A percentile compares a stretch with the other conserved stretches of the same genome.
These are phyloP conservation scores for Epicauta chinensis DNA, from an alignment of 1,140 invertebrate genomes.

Conservation along the genomic window DNA sequence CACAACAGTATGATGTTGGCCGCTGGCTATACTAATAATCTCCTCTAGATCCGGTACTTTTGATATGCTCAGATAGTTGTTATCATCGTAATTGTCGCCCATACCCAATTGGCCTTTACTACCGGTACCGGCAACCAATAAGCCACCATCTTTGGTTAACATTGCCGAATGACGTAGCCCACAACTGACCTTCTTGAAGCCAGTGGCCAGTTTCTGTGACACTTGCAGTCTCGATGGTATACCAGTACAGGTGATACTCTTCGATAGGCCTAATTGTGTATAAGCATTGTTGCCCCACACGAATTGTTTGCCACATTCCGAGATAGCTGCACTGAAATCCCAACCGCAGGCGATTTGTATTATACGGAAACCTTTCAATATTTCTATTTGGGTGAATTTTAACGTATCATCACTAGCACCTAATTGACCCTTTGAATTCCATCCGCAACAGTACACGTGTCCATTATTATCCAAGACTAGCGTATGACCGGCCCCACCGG, in stretches of 20 bases:
- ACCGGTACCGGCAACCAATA: slow-evolving; percentile 57
- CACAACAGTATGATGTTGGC: slow-evolving; percentile 65
- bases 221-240: slow-evolving; percentile 43
- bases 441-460: slow-evolving; percentile 75
- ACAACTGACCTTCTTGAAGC: slow-evolving; percentile 45
- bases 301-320: slow-evolving; percentile 56
- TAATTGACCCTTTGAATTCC: slow-evolving; percentile 77
- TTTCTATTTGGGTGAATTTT: slow-evolving; percentile 50
- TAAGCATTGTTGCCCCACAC: slow-evolving; percentile 72
- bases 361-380: slow-evolving; percentile 50
- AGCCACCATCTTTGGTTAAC: slow-evolving; percentile 54
- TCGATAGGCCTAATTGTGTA: slow-evolving; percentile 62
- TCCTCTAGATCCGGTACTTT: slow-evolving; percentile 51
- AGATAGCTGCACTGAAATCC: slow-evolving; percentile 63
- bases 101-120: slow-evolving; percentile 60
- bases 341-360: slow-evolving; percentile 61
- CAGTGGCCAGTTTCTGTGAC: slow-evolving; percentile 38
- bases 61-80: slow-evolving; percentile 42
- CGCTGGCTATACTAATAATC: slow-evolving; percentile 56
- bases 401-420: slow-evolving; percentile 52
- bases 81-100: slow-evolving; percentile 46
- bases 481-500: slow-evolving; percentile 71
- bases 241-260: slow-evolving; percentile 44
- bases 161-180: slow-evolving; percentile 64
- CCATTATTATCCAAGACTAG: slow-evolving; percentile 59